A percentile compares a stretch with the other conserved stretches of the same genome.
These are phyloP conservation scores for Watsonalla binaria DNA, from an alignment of 2,888 invertebrate genomes.

Conservation along the genomic window DNA sequence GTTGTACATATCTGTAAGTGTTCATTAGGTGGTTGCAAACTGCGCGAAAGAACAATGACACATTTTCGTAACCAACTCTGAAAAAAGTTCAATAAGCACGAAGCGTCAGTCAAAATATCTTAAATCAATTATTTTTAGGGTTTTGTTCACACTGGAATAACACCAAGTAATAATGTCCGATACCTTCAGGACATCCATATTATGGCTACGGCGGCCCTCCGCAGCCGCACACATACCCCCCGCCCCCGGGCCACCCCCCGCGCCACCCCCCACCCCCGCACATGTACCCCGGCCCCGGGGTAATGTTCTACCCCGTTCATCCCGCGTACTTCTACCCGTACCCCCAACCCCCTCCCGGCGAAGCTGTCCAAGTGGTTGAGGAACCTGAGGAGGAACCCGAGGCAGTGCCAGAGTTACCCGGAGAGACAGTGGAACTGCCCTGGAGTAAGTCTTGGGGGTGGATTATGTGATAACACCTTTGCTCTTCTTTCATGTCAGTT, in stretches of 20 bases:
- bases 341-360: constrained; percentile 35
- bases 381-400: constrained; percentile 30
- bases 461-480: constrained; percentile 49
- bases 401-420: constrained; percentile 62
- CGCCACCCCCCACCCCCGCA: constrained; percentile 28
- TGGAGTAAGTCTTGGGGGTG: constrained; percentile 66
- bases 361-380: constrained; percentile 44
- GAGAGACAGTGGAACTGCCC: constrained; percentile 71
- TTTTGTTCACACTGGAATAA: too few species aligned
- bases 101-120: too few species aligned
- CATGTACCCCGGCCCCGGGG: constrained; percentile 44
- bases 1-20: too few species aligned
- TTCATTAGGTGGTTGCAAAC: too few species aligned
- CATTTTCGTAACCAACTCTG: too few species aligned
- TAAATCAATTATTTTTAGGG: too few species aligned
- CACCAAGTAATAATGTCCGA: constrained; percentile 24
- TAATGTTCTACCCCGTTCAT: constrained; percentile 62
- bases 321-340: constrained; percentile 69
- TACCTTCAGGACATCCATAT: constrained; percentile 60
- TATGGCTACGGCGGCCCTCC: constrained; percentile 59
- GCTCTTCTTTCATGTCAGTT: neutral
- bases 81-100: too few species aligned
- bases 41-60: too few species aligned
- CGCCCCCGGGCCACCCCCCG: constrained; percentile 26
- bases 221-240: constrained; percentile 29